Percentiles rank a stretch among this genome's conserved stretches.
Evolutionary conservation across 92 coral and sea anemone species (phyloP).

Genomic region (Pocillopora grandis): DNA sequence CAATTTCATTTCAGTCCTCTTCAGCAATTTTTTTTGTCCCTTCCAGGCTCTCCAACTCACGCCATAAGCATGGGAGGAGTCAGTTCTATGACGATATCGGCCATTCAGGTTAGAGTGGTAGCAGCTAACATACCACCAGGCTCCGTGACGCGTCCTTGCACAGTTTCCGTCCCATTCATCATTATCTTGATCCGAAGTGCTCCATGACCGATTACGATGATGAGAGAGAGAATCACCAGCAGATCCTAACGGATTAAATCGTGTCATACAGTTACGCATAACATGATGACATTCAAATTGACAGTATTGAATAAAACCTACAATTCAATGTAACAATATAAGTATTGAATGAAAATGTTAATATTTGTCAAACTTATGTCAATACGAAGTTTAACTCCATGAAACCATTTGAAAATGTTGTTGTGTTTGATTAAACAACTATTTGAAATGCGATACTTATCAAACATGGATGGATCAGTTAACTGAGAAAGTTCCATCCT

Average conservation of each 20-base stretch:
- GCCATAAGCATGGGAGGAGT: slow-evolving; percentile 27
- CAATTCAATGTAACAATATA: no score
- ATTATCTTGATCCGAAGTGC: slow-evolving; percentile 47
- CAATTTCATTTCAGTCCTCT: slow-evolving; percentile 59
- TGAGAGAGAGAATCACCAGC: slow-evolving; percentile 19
- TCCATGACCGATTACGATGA: slow-evolving; percentile 20
- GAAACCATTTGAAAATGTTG: no score
- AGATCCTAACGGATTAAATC: neutral
- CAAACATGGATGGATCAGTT: no score
- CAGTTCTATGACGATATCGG: slow-evolving; percentile 27
- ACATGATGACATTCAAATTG: no score
- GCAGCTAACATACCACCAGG: slow-evolving; percentile 55
- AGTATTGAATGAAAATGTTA: no score
- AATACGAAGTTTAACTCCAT: no score
- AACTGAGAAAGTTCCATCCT: no score
- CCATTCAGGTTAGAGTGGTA: slow-evolving; percentile 54
- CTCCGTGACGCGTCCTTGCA: slow-evolving; percentile 35
- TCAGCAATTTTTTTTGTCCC: slow-evolving; percentile 30
- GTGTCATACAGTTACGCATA: no score
- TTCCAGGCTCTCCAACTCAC: slow-evolving; percentile 54
- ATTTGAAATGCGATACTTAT: no score
- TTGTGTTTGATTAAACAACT: no score
- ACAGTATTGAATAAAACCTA: no score
- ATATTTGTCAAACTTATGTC: no score
- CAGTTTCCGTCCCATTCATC: slow-evolving; percentile 14